Evolutionary conservation across 2,888 invertebrate species (phyloP), one percentile per base, ranked within the genome.

Genomic region (Palloptera scutellata): DNA sequence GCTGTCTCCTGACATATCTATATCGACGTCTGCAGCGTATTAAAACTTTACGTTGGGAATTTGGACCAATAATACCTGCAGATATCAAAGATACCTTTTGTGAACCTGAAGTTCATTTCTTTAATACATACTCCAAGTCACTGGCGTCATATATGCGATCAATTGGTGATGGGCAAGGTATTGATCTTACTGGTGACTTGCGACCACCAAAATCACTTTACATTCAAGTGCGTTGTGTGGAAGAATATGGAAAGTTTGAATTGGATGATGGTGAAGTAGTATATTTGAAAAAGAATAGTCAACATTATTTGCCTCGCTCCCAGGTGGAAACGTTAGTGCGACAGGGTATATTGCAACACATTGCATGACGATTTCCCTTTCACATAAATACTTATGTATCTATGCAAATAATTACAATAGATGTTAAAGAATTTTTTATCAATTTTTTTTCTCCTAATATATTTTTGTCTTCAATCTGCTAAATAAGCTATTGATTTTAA

Each of bases 231-330:
- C 87, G 94, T 15, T 97, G 97, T 81, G 80, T 96, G 57, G 87
- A 89, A 57, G 96, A 98, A 84, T 96, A 96, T 85, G 98, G 98
- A 0, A 96, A 94, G 82, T 90, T 96, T 76, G 98, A 98, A 84
- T 87, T 97, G 11, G 95, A 95, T 76, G 95, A 96, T 86, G 98
- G 98, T n/a, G 93, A 94, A 79, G 89, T 93, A 6, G 89, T 98
- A 20, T 88, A 92, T 73, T 86, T 98, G 19, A 96, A 94, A 83
- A 95, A 94, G 83, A 94, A 97, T 80, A 95, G 94, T 73, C 91
- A 95, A 84, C 96, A 97, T 85, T 93, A 94, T 80, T 86, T 98
- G 68, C 94, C 96, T 2, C 89, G 96, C 70, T 89, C 91, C 0
- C 94, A 95, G 81, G 96, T 96, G 81, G 97, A 97, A 84, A 91